Conservation (phyloP, 2,797 vertebrate species). For the Eulemur rubriventer region DNA sequence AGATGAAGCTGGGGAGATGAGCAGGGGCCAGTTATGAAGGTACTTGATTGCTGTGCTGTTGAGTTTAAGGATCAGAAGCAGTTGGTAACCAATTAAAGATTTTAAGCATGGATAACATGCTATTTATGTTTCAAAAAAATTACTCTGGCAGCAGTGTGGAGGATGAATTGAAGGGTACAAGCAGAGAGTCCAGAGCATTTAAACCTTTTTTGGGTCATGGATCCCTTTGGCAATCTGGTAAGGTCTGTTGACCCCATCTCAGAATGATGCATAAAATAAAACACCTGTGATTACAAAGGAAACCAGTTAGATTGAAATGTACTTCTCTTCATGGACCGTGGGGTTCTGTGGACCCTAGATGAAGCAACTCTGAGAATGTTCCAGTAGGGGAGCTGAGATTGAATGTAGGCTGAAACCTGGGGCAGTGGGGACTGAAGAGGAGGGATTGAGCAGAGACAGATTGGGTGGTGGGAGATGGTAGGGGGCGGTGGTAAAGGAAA, state of each 20-base stretch:
- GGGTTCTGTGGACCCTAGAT: neutral
- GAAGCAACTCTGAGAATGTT: neutral
- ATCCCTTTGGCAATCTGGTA: neutral
- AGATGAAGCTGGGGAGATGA: neutral
- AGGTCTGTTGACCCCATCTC: neutral
- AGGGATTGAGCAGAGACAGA: neutral
- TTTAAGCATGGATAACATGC: slow-evolving; percentile 44
- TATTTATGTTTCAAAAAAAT: slow-evolving; percentile 45
- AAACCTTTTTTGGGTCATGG: slow-evolving; percentile 18
- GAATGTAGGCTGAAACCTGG: neutral
- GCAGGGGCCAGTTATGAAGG: neutral
- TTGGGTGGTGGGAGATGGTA: neutral
- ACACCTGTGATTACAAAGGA: neutral
- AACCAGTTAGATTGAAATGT: neutral
- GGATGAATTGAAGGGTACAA: neutral
- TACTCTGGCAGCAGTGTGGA: neutral
- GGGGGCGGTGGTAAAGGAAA: neutral
- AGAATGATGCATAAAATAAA: slow-evolving; percentile 28
- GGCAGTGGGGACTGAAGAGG: neutral
- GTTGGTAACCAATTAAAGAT: slow-evolving; percentile 12
- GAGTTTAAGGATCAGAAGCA: slow-evolving; percentile 26
- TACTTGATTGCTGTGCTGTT: neutral
- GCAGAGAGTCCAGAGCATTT: neutral
- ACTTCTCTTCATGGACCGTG: neutral
- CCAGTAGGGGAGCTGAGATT: neutral